Conservation (phyloP, 1,140 invertebrate species). For the Halictus rubicundus region DNA sequence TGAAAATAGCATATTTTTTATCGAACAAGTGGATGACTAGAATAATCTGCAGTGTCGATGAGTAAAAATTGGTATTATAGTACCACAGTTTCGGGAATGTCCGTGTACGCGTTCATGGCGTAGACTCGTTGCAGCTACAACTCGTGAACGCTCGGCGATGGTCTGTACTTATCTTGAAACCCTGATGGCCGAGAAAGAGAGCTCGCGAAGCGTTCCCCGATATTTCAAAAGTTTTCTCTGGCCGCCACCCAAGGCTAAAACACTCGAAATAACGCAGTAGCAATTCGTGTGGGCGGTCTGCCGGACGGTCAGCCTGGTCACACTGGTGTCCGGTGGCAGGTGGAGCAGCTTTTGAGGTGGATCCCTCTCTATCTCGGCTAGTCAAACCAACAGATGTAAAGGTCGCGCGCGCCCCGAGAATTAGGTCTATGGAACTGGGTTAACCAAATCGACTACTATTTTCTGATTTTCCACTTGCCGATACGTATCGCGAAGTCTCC, state of each 20-base stretch:
- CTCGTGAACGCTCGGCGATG: not conserved
- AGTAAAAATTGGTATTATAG: no score
- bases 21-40: no score
- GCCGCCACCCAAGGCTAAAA: slow-evolving; percentile 72
- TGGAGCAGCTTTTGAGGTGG: slow-evolving; percentile 46
- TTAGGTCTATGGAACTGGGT: slow-evolving; percentile 52
- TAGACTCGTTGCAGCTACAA: not conserved
- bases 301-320: slow-evolving; percentile 61
- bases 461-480: not conserved
- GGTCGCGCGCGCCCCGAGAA: slow-evolving; percentile 33
- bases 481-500: not conserved
- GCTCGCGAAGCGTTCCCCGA: slow-evolving; percentile 47
- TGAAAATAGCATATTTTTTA: no score
- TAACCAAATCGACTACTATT: slow-evolving; percentile 43
- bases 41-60: no score
- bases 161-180: slow-evolving; percentile 31
- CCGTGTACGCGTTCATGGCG: not conserved
- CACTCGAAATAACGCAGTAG: slow-evolving; percentile 73
- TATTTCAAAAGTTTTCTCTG: slow-evolving; percentile 76
- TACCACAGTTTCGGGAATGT: not conserved
- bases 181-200: slow-evolving; percentile 47
- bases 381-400: slow-evolving; percentile 37
- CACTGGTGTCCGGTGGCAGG: slow-evolving; percentile 61
- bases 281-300: slow-evolving; percentile 71
- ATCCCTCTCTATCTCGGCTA: slow-evolving; percentile 19